Evolutionary conservation across 2,797 vertebrate species (phyloP), one percentile per base, ranked within the genome.

Genomic region (Crax fasciolata): DNA sequence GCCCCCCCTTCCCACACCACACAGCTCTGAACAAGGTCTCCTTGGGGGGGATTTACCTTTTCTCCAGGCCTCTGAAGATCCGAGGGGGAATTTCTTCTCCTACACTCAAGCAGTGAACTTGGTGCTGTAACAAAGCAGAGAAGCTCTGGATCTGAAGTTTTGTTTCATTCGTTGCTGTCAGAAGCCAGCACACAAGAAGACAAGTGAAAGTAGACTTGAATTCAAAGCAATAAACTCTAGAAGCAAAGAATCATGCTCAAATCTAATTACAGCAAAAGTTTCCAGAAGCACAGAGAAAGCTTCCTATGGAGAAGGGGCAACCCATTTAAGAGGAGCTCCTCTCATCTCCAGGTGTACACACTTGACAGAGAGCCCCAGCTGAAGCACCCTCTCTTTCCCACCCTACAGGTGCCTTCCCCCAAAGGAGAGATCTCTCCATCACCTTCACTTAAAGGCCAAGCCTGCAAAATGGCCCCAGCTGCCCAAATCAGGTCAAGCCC

Each of bases 331-430:
- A 8, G 3, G 48, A 67, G 10, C 19, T 39, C 80, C 20, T 44
- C 32, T 23, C 63, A 68, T 41, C 17, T 46, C 11, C 8, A 35
- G 8, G 13, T 16, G 13, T 58, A 1, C 4, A 3, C 1, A 0
- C 21, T 51, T 25, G 41, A 10, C 44, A 5, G 7, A 63, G 13
- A 62, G 1, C 4, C 21, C 51, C 48, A 49, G 5, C 4, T 9
- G 4, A 51, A 79, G 1, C 9, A 14, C 1, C 0, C 3, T 46
- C 18, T 8, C 16, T 9, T 1, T 11, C 19, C 16, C 5, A 2
- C 10, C 8, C n/a, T 8, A 1, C 1, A 65, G 2, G 18, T 14
- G 32, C 6, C 28, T 28, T 57, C 13, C 11, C 3, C 3, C 10
- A 6, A 48, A 77, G 19, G 59, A 2, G 9, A 3, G 3, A 17